Percentiles rank a stretch among this genome's conserved stretches.
Conservation (phyloP, 1,140 invertebrate species). For the Leptonema lineaticorne region DNA sequence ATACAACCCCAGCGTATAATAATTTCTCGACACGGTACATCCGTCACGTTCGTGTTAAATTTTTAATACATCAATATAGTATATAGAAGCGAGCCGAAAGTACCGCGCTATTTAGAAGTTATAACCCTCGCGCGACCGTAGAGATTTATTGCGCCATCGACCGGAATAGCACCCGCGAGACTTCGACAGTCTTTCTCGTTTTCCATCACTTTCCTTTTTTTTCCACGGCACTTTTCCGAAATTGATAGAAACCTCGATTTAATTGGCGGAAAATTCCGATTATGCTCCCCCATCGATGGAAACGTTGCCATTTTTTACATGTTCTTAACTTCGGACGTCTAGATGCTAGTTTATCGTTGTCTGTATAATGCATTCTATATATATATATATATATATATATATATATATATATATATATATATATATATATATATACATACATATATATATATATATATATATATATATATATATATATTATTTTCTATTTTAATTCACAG, state of each 20-base stretch:
- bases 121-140: background rate
- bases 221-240: no score
- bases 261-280: background rate
- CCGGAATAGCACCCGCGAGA: background rate
- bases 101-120: background rate
- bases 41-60: background rate
- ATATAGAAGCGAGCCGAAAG: background rate
- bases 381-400: no score
- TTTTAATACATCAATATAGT: background rate
- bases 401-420: no score
- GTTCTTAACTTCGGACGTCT: background rate
- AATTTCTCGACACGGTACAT: background rate
- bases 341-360: no score
- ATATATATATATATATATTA: no score
- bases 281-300: background rate
- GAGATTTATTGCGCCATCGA: constrained; percentile 19
- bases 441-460: no score
- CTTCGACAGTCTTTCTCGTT: background rate
- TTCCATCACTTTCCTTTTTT: no score
- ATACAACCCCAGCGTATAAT: background rate
- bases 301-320: background rate
- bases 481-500: no score
- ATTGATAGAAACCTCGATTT: background rate
- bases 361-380: no score
- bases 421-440: no score